Base-by-base conservation (phyloP, 1,140 invertebrate species). In the Drosophila kikkawai region DNA sequence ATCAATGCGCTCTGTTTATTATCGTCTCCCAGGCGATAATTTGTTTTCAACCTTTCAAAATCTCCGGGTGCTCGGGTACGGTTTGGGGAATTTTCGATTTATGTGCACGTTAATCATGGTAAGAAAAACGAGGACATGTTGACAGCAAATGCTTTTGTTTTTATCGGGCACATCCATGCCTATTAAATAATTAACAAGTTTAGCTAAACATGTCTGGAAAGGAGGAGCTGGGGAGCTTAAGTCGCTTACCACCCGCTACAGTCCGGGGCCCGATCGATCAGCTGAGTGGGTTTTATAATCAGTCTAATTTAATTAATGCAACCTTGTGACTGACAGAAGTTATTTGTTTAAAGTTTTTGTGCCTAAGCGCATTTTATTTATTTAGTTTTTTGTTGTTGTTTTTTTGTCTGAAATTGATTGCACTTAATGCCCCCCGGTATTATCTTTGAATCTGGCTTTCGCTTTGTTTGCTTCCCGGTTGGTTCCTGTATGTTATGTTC, bases 141-240 rank as follows among this genome's bases (percentile, higher is more conserved):
- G 36, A 17, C 73, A 75, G 53, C 19, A 37, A 44, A 29, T 47
- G 76, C 51, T 44, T 77, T 45, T 64, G 39, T 83, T 83, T 75
- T 84, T 87, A 87, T 87, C 84, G 57, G 50, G n/a, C 45, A 60
- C 67, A 61, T 78, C 48, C 64, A 60, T 75, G 71, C 73, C 80
- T 78, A 87, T 88, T 90, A 90, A 88, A 79, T 79, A 90, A 88
- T 88, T 88, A 88, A 70, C 78, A 79, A 79, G 81, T 90, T 81
- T 79, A 79, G 79, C 69, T 53, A 67, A 84, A 79, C 59, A 75
- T 85, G 29, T 50, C 58, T 66, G n/a, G 2, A 29, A 29, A 50
- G 15, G 7, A 29, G 45, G 51, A 53, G 17, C 29, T 53, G 51
- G 13, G 36, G 50, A 50, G 9, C 42, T 71, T 71, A 58, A 15